Evolutionary conservation across 2,888 invertebrate genomes (phyloP).

Genomic region (Pardosa pseudoannulata): DNA sequence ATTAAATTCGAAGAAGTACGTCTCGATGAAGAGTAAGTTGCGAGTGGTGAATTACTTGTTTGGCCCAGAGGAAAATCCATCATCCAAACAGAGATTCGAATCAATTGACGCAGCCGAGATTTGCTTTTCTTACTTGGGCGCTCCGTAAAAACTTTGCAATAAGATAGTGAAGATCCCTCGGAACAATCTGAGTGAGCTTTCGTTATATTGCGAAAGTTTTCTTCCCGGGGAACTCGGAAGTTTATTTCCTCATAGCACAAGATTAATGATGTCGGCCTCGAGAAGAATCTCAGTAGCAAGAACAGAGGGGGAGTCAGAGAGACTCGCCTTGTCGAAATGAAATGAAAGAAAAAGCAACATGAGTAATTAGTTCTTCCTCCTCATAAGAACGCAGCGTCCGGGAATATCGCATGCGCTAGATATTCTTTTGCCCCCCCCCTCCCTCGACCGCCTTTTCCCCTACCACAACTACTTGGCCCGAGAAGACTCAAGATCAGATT

Average conservation of each 20-base stretch:
- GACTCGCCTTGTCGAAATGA: constrained; percentile 67
- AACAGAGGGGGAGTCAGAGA: constrained; percentile 38
- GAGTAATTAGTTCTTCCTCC: constrained; percentile 71
- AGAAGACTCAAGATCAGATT: constrained; percentile 8
- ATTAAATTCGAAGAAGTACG: not conserved
- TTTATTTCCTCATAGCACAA: constrained; percentile 69
- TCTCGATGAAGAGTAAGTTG: not conserved
- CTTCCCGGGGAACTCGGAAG: constrained; percentile 67
- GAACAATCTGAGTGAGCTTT: constrained; percentile 49
- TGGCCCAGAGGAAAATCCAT: constrained; percentile 54
- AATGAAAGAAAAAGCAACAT: constrained; percentile 72
- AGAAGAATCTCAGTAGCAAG: constrained; percentile 57
- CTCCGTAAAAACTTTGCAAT: constrained; percentile 62
- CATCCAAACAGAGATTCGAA: constrained; percentile 49
- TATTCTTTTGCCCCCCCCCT: not conserved
- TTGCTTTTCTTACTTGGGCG: constrained; percentile 55
- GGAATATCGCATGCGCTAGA: constrained; percentile 58
- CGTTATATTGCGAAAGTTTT: constrained; percentile 70
- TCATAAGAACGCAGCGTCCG: constrained; percentile 66
- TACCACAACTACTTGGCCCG: constrained; percentile 11
- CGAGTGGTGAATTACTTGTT: constrained; percentile 67
- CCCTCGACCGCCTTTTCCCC: too few species aligned
- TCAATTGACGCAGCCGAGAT: constrained; percentile 64
- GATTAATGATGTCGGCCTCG: constrained; percentile 67
- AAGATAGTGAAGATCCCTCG: constrained; percentile 26